A percentile compares a stretch with the other conserved stretches of the same genome.
Evolutionary conservation across 35 echinoderm and acorn worm species (phyloP).

Genomic region (Eucidaris tribuloides): DNA sequence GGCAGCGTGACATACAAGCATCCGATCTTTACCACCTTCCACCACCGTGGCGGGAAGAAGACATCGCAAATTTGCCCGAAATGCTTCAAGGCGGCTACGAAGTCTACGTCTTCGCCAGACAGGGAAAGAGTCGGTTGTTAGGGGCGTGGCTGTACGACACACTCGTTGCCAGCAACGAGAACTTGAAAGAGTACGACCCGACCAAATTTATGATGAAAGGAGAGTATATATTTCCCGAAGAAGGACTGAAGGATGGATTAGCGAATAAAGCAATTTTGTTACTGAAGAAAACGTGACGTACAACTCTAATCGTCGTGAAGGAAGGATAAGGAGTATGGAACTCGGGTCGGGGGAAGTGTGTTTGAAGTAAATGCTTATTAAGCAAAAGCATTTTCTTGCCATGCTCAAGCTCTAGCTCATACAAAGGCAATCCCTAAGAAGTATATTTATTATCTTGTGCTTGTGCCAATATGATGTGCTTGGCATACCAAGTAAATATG

Average conservation of each 20-base stretch:
- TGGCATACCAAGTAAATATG: too few species aligned
- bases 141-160: constrained; percentile 48
- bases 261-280: constrained; percentile 4
- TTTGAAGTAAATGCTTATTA: too few species aligned
- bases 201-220: background rate
- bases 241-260: background rate
- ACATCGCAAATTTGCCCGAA: background rate
- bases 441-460: too few species aligned
- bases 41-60: background rate
- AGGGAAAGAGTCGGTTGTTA: constrained; percentile 72
- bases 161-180: constrained; percentile 51
- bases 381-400: too few species aligned
- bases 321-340: too few species aligned
- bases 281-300: background rate
- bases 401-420: too few species aligned
- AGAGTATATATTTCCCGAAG: constrained; percentile 9
- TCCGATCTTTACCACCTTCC: background rate
- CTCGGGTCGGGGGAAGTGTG: too few species aligned
- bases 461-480: too few species aligned
- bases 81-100: background rate
- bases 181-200: constrained; percentile 57
- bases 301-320: too few species aligned
- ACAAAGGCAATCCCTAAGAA: too few species aligned
- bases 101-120: constrained; percentile 51
- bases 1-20: background rate